phyloP scores from a whole-genome alignment of 2,888 invertebrate genomes.

The Portevinia maculata region DNA sequence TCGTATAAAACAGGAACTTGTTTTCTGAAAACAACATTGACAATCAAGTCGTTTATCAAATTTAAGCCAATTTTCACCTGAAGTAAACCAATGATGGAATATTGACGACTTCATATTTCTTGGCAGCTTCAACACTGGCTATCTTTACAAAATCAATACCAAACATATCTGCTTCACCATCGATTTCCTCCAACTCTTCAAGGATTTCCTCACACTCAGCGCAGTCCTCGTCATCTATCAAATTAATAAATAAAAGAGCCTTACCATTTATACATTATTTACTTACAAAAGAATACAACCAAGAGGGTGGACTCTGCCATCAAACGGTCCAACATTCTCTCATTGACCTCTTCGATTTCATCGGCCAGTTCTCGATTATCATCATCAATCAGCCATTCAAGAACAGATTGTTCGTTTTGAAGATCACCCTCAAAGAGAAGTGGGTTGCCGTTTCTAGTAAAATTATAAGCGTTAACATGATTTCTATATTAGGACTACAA shows the following conservation, averaged over 20 bases:
- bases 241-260: conserved; percentile 2
- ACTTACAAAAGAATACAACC: conserved; percentile 96
- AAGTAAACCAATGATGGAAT: conserved; percentile 95
- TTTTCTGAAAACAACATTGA: too few relatives aligned
- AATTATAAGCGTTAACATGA: conserved; percentile 1
- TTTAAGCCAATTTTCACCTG: conserved; percentile 82
- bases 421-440: conserved; percentile 94
- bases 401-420: conserved; percentile 94
- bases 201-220: conserved; percentile 95
- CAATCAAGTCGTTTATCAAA: neutral
- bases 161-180: conserved; percentile 95
- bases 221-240: conserved; percentile 93
- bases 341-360: conserved; percentile 96
- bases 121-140: conserved; percentile 91
- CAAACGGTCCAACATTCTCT: conserved; percentile 93
- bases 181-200: conserved; percentile 95
- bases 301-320: conserved; percentile 93
- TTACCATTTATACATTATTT: fast-evolving
- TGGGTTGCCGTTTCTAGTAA: conserved; percentile 92
- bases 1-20: conserved; percentile 93
- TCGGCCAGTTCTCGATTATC: conserved; percentile 96
- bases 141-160: conserved; percentile 98
- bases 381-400: conserved; percentile 96
- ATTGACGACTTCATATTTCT: conserved; percentile 91
- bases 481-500: neutral